Conservation (phyloP, 2,113 vertebrate species). For the Heloderma charlesbogerti region DNA sequence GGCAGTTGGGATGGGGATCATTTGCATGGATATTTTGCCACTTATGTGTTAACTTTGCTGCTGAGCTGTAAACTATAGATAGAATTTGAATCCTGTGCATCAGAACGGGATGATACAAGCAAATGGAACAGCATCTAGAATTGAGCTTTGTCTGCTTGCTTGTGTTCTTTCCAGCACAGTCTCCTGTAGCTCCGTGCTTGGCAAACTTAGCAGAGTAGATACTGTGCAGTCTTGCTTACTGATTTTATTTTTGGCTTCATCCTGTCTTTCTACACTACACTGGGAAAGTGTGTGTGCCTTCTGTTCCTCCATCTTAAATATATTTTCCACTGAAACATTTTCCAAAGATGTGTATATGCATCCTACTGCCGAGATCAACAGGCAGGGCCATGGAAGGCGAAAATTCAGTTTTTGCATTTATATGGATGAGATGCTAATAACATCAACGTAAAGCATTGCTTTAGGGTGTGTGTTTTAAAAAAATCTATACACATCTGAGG, state of each 20-base stretch:
- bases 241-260: constrained; percentile 4
- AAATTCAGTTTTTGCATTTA: neutral
- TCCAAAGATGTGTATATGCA: neutral
- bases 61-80: neutral
- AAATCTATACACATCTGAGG: neutral
- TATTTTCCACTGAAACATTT: neutral
- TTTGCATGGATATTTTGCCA: neutral
- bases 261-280: neutral
- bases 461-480: neutral
- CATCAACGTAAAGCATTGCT: neutral
- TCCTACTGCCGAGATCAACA: neutral
- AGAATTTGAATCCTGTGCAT: neutral
- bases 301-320: constrained; percentile 4
- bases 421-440: neutral
- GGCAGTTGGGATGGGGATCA: neutral
- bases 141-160: neutral
- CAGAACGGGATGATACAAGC: neutral
- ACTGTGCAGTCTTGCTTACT: neutral
- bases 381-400: neutral
- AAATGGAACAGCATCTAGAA: neutral
- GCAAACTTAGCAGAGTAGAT: neutral
- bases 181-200: neutral
- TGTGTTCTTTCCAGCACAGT: neutral
- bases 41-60: neutral
- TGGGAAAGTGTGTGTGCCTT: neutral